These are phyloP conservation scores for Nanger granti DNA, from an alignment of 2,113 vertebrate genomes.

Conservation along the genomic window DNA sequence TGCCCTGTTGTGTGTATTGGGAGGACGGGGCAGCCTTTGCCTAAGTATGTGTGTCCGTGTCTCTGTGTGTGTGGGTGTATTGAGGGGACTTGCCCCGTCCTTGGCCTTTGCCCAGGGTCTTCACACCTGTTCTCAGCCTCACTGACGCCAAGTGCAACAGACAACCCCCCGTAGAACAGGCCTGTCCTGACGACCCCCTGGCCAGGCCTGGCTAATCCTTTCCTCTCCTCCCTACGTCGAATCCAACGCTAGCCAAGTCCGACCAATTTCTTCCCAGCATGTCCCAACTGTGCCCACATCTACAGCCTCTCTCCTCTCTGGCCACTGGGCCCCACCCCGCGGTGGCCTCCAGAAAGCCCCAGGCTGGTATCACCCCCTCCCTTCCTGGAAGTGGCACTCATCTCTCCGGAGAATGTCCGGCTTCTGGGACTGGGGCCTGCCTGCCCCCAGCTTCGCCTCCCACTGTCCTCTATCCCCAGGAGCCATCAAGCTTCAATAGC, in stretches of 20 bases:
- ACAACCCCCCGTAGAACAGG: neutral
- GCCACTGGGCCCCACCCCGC: neutral
- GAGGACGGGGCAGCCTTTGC: too few species aligned
- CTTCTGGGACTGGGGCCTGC: neutral
- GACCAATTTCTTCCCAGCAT: neutral
- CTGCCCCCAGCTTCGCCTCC: neutral
- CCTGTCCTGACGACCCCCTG: neutral
- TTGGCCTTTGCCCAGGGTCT: neutral
- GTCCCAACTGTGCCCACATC: neutral
- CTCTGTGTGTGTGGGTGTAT: neutral
- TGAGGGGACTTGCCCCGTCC: neutral
- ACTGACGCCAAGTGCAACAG: rapidly evolving
- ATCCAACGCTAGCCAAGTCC: neutral
- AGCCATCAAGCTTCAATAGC: neutral
- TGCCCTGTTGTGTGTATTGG: too few species aligned
- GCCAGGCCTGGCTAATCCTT: neutral
- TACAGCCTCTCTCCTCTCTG: neutral
- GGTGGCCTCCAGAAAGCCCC: neutral
- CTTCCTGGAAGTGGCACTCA: neutral
- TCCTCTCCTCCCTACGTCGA: neutral
- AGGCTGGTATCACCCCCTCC: neutral
- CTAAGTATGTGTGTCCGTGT: neutral
- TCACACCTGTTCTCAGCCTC: neutral
- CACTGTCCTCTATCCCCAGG: neutral
- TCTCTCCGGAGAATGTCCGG: neutral